Evolutionary conservation across 2,113 vertebrate genomes (phyloP), one percentile per base, ranked within the genome.

Genomic region (Psittacus erithacus): DNA sequence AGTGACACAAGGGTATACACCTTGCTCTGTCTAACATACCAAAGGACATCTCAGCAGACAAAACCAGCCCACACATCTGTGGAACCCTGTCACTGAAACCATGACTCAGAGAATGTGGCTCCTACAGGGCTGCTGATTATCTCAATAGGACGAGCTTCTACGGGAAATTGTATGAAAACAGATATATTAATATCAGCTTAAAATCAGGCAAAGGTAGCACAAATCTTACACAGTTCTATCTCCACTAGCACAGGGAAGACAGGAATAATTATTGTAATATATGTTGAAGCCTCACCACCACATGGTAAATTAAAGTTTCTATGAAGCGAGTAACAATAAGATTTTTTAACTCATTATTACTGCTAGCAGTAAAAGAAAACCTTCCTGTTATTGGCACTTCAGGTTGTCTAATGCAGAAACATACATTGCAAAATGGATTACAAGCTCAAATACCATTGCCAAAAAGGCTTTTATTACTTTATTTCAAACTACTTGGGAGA

Each of bases 71-170:
- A 10, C 87, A 50, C 38, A 24, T 31, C 49, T 41, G 24, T 95
- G 94, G 95, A 95, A 82, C 74, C 38, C 78, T 92, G 96, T 93
- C 95, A 95, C 76, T 25, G 20, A 78, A 96, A 87, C 57, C 75
- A 91, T 97, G 94, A 97, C 91, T 97, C 94, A 96, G 90, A 94
- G 91, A 97, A 93, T 57, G 93, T 91, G 94, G 94, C 91, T 97
- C 93, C 94, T 94, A 19, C 91, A 82, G 82, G 94, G 93, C 94
- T 97, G 95, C 74, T 91, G 82, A 93, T 96, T 93, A 95, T 88
- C 94, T 93, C 90, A 76, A 76, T 10, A 93, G 90, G 93, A 94
- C 9, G 4, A 85, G 93, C 79, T 95, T 82, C 80, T 94, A 85
- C 81, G 87, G 96, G 96, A 96, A 97, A 82, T 44, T 55, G 53